Conservation (phyloP, 1,140 invertebrate species). For the Pseudomyrmex sp. region DNA sequence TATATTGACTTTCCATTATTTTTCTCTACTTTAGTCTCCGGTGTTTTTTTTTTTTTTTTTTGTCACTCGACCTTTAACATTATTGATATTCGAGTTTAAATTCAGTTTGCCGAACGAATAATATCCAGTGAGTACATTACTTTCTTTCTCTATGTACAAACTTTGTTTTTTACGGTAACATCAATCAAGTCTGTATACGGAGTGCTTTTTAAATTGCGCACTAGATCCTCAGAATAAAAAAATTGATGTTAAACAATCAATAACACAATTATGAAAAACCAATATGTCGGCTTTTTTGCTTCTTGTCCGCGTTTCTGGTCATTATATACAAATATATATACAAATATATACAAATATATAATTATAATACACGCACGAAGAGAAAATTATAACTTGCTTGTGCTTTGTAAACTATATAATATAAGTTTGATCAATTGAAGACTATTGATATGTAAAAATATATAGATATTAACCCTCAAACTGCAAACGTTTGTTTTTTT, state of each 20-base stretch:
- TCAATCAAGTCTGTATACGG: background rate
- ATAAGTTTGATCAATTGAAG: too few species aligned
- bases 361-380: background rate
- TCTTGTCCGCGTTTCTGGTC: too few species aligned
- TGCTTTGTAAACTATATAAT: too few species aligned
- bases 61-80: background rate
- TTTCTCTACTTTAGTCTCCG: slow-evolving; percentile 11
- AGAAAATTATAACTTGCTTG: background rate
- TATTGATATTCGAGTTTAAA: background rate
- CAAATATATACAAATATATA: background rate
- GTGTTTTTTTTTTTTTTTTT: background rate
- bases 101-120: background rate
- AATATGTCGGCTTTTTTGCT: background rate
- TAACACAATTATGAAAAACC: background rate
- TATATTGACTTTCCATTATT: slow-evolving; percentile 47
- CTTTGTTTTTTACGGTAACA: background rate
- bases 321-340: background rate
- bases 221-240: background rate
- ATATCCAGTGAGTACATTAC: too few species aligned
- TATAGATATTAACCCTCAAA: too few species aligned
- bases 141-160: background rate
- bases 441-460: too few species aligned
- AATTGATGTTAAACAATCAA: background rate
- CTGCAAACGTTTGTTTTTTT: too few species aligned
- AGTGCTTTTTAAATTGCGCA: slow-evolving; percentile 12